Conservation (phyloP, 2,113 vertebrate species). For the Puntigrus tetrazona region DNA sequence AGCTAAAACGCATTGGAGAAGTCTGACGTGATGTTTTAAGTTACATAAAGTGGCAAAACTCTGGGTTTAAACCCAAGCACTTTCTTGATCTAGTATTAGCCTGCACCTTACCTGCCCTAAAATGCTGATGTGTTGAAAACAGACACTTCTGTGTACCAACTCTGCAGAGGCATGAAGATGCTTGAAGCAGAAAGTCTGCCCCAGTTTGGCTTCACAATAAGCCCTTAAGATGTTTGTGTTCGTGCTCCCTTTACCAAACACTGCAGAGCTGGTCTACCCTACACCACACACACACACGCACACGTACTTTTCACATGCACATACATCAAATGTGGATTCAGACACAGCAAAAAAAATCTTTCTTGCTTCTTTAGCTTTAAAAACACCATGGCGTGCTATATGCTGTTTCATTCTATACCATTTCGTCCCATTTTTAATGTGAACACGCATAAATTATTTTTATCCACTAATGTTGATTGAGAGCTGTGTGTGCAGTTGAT, state of each 20-base stretch:
- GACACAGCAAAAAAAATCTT: background rate
- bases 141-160: slow-evolving; percentile 13
- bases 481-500: background rate
- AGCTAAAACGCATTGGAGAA: background rate
- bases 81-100: background rate
- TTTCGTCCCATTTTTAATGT: background rate
- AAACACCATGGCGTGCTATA: background rate
- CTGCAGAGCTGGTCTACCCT: background rate
- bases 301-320: background rate
- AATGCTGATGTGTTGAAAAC: slow-evolving; percentile 11
- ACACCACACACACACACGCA: background rate
- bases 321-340: background rate
- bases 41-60: background rate
- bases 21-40: background rate
- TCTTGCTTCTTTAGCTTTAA: background rate
- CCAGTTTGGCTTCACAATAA: slow-evolving; percentile 41
- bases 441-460: background rate
- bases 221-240: slow-evolving; percentile 34
- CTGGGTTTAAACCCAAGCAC: background rate
- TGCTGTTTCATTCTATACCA: background rate
- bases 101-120: background rate
- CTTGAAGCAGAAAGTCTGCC: slow-evolving; percentile 33
- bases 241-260: background rate
- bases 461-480: background rate
- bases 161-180: slow-evolving; percentile 15